Conservation (phyloP, 1,140 invertebrate genomes). For the Lepidurus couesii region DNA sequence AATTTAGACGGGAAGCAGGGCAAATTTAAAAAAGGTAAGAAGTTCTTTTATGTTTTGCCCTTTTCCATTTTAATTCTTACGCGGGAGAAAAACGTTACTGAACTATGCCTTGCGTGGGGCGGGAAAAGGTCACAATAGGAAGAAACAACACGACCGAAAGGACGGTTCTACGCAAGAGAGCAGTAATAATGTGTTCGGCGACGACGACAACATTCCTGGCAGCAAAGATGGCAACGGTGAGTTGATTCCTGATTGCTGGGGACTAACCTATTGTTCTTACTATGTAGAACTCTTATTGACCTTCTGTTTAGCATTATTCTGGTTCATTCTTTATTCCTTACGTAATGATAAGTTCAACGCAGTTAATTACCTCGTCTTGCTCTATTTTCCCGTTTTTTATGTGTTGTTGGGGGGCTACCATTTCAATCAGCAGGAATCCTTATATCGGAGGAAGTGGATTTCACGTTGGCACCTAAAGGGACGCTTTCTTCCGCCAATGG, state of each 20-base stretch:
- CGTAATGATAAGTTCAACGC: too few relatives aligned
- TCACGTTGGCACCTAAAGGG: not conserved
- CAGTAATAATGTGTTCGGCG: not conserved
- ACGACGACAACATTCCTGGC: not conserved
- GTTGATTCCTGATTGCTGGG: not conserved
- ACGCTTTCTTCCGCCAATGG: not conserved
- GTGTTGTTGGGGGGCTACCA: not conserved
- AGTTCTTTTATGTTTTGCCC: not conserved
- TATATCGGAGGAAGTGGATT: not conserved
- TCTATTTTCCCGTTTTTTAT: too few relatives aligned
- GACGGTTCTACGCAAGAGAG: not conserved
- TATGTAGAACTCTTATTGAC: not conserved
- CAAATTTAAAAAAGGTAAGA: slow-evolving; percentile 9
- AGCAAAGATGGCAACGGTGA: not conserved
- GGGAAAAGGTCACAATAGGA: not conserved
- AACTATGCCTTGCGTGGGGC: not conserved
- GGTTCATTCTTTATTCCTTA: not conserved
- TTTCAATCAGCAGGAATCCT: not conserved
- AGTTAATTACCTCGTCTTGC: too few relatives aligned
- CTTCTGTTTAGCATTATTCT: not conserved
- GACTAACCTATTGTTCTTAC: not conserved
- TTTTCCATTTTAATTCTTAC: not conserved
- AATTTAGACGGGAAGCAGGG: slow-evolving; percentile 28
- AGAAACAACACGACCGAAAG: not conserved
- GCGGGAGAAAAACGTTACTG: not conserved